Percentiles rank a stretch among this genome's conserved stretches.
Evolutionary conservation across 2,888 invertebrate genomes (phyloP).

Genomic region (Perithous albicinctus): DNA sequence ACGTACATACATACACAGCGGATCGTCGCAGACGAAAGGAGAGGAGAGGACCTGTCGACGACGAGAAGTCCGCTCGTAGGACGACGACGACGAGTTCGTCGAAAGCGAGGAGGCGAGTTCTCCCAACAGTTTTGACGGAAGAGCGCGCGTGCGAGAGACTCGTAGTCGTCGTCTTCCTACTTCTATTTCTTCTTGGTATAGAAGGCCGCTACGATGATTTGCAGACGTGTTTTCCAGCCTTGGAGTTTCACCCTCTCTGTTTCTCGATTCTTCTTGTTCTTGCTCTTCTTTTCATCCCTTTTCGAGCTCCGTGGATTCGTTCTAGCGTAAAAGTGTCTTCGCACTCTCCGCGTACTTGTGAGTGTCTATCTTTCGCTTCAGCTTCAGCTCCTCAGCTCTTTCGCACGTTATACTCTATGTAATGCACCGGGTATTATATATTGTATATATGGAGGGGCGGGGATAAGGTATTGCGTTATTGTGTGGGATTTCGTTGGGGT

Average conservation of each 20-base stretch:
- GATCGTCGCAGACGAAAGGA: not conserved
- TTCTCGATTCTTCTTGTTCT: not conserved
- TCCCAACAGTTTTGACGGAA: constrained; percentile 60
- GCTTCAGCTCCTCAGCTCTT: constrained; percentile 36
- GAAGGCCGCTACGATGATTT: constrained; percentile 60
- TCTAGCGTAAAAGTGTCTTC: constrained; percentile 44
- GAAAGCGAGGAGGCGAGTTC: constrained; percentile 45
- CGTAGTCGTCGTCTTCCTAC: constrained; percentile 16
- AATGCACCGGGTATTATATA: constrained; percentile 3
- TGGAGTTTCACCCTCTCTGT: constrained; percentile 7
- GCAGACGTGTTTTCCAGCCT: constrained; percentile 66
- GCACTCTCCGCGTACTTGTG: constrained; percentile 12
- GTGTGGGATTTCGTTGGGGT: constrained; percentile 8
- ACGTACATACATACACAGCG: too few species aligned
- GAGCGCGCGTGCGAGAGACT: constrained; percentile 40
- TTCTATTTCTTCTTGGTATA: constrained; percentile 15
- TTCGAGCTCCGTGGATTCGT: constrained; percentile 5
- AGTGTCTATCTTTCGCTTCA: constrained; percentile 41
- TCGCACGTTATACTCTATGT: constrained; percentile 20
- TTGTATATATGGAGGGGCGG: not conserved
- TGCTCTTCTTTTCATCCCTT: constrained; percentile 11
- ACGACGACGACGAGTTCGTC: constrained; percentile 27
- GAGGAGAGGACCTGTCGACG: constrained; percentile 28
- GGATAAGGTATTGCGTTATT: not conserved
- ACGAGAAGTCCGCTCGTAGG: constrained; percentile 22